Percentiles rank a stretch among this genome's conserved stretches.
Conservation (phyloP, 2,113 vertebrate genomes). For the Stictonetta naevosa region DNA sequence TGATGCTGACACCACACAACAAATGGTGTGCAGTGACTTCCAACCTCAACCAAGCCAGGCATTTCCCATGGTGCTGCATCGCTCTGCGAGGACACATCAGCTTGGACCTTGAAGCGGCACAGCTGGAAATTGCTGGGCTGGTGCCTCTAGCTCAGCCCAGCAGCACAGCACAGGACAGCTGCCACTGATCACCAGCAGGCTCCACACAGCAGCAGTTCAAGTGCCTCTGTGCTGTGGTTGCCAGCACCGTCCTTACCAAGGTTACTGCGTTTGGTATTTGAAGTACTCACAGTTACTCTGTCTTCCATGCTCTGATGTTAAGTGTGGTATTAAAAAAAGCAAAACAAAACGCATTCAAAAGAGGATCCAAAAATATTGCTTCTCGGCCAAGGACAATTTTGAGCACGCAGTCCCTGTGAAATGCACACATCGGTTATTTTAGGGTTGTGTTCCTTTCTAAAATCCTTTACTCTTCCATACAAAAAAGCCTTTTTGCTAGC, state of each 20-base stretch:
- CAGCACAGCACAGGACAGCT: neutral
- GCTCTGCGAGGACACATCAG: neutral
- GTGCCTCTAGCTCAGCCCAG: neutral
- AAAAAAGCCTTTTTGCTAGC: neutral
- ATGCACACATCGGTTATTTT: neutral
- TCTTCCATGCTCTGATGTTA: neutral
- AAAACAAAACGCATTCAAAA: neutral
- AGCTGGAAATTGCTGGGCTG: neutral
- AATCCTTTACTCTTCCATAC: neutral
- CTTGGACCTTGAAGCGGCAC: neutral
- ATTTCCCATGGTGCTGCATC: neutral
- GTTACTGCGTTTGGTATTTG: neutral
- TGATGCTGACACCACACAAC: neutral
- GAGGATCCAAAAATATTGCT: neutral
- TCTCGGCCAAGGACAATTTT: neutral
- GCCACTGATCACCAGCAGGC: neutral
- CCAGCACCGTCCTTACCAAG: neutral
- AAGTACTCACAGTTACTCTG: neutral
- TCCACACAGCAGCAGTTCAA: neutral
- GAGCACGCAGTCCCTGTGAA: neutral
- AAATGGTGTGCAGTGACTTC: neutral
- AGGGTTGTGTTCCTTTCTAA: neutral
- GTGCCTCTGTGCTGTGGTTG: neutral
- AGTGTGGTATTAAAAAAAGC: neutral
- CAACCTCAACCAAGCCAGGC: neutral